Conservation (phyloP, 1,140 invertebrate genomes). For the Aleiodes sp. region DNA sequence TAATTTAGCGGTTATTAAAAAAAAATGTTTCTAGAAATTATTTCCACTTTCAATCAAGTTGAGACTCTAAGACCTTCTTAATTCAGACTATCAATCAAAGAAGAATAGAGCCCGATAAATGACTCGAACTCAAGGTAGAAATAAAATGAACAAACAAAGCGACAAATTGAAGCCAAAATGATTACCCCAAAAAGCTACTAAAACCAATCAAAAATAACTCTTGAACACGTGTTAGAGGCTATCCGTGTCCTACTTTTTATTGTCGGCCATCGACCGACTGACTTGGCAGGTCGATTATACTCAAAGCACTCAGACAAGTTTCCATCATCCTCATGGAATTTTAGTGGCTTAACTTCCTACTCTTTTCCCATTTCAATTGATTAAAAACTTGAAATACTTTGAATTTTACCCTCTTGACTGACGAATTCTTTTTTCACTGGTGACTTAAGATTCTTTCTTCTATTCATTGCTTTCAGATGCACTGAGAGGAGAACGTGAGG, state of each 20-base stretch:
- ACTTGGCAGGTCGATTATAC: neutral
- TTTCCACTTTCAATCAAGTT: no score
- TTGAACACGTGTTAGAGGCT: neutral
- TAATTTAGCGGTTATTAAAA: no score
- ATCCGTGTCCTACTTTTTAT: constrained; percentile 1
- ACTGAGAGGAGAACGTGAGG: no score
- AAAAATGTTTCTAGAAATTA: no score
- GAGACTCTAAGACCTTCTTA: no score
- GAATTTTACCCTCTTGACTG: no score
- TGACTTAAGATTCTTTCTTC: neutral
- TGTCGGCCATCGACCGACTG: neutral
- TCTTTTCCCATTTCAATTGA: neutral
- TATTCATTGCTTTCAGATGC: neutral
- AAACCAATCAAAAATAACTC: neutral
- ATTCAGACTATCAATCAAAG: no score
- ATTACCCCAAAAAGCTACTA: neutral
- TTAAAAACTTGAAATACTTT: neutral
- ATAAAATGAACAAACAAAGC: neutral
- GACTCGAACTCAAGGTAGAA: no score
- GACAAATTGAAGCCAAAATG: neutral
- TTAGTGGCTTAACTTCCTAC: neutral
- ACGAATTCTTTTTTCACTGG: neutral
- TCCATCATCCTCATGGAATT: neutral
- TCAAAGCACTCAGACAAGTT: neutral
- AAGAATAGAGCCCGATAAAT: no score